Evolutionary conservation across 2,113 vertebrate genomes (phyloP).

Genomic region (Aythya baeri): DNA sequence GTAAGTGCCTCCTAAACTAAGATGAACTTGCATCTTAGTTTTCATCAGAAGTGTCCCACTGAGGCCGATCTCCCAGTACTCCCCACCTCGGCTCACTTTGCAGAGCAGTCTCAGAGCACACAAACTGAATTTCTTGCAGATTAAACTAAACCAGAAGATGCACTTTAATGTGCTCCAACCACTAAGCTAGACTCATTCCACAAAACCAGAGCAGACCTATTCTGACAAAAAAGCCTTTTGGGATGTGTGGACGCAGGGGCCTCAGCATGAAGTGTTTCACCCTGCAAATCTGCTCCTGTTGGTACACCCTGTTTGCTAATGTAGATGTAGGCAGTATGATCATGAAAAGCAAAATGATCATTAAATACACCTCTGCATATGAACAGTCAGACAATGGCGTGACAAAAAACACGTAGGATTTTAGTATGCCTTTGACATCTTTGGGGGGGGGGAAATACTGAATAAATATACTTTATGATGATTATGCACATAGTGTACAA

Average conservation of each 20-base stretch:
- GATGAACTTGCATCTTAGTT: neutral
- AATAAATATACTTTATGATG: neutral
- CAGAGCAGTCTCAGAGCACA: neutral
- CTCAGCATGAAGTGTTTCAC: neutral
- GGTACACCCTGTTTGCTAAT: neutral
- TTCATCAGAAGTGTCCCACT: neutral
- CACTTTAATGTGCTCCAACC: neutral
- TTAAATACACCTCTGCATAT: neutral
- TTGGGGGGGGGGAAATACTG: neutral
- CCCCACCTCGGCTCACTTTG: neutral
- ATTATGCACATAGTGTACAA: neutral
- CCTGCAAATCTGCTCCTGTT: neutral
- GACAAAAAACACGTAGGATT: neutral
- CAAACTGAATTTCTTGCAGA: neutral
- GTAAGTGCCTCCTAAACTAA: neutral
- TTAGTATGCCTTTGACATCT: neutral
- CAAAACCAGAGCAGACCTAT: neutral
- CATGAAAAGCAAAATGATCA: neutral
- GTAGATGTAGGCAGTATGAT: neutral
- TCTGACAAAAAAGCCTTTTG: neutral
- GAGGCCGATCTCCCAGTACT: neutral
- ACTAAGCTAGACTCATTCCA: neutral
- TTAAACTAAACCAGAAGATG: neutral
- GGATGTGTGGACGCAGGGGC: accelerated
- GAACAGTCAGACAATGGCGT: neutral